A percentile compares a stretch with the other conserved stretches of the same genome.
Conservation (phyloP, 2,113 vertebrate genomes). For the Oncorhynchus clarkii region DNA sequence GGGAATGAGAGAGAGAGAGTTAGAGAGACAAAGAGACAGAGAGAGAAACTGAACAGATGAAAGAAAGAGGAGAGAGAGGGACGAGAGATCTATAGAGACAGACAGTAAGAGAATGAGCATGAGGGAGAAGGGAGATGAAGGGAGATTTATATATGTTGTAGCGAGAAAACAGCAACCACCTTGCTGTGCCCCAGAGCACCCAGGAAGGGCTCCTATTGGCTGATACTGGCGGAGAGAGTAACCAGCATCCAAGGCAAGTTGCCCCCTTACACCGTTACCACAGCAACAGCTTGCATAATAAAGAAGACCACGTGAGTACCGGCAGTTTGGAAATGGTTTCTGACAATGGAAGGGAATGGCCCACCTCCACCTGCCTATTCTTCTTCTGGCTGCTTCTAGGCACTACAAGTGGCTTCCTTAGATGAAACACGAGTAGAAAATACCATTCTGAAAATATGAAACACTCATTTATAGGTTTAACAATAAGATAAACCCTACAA, state of each 20-base stretch:
- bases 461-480: neutral
- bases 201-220: constrained; percentile 30
- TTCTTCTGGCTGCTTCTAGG: neutral
- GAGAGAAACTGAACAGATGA: neutral
- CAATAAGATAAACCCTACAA: neutral
- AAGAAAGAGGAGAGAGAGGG: neutral
- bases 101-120: neutral
- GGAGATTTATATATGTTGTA: neutral
- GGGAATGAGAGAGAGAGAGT: no score
- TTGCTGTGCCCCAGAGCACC: neutral
- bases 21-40: neutral
- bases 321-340: constrained; percentile 10
- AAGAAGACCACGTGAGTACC: constrained; percentile 30
- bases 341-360: constrained; percentile 11
- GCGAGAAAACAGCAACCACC: neutral
- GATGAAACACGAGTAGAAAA: neutral
- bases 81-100: neutral
- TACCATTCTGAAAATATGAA: neutral
- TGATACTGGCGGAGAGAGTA: constrained; percentile 21
- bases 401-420: neutral
- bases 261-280: constrained; percentile 44
- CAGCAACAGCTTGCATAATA: constrained; percentile 42
- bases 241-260: constrained; percentile 23
- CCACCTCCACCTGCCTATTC: neutral
- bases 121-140: neutral